Base-by-base conservation (phyloP, 1,140 invertebrate species). In the Parapsyche elsis region DNA sequence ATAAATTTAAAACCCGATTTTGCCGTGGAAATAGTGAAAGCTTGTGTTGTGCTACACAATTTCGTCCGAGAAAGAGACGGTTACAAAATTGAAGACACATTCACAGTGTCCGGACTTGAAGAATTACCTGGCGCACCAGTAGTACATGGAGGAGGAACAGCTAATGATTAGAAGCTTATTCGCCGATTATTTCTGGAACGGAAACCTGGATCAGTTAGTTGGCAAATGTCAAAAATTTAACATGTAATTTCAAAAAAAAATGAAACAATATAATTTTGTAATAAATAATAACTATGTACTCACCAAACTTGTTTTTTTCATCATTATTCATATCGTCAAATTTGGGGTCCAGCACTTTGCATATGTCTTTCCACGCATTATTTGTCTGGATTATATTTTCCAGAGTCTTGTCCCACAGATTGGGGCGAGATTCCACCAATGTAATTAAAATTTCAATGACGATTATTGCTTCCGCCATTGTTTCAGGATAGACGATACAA, bases 21-120 rank as follows among this genome's bases (percentile, higher is more conserved):
- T 14, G 59, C 74, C 10, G 21, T 49, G 21, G n/a, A 23, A 49
- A 81, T 81, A 61, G 71, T 76, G 23, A 78, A 74, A 78, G 46
- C 80, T 70, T 78, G 76, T 73, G 78, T 75, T 74, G 64, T 81
- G 14, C 71, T 81, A 46, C 76, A 81, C 14, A 81, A 81, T 81
- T 78, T 38, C 44, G 71, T 73, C 30, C 71, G 23, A 73, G 12
- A 10, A 16, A 73, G 26, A 38, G 71, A 73, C 14, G 71, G 71
- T n/a, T n/a, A n/a, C n/a, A n/a, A 9, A 61, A 61, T 61, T n/a
- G n/a, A n/a, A n/a, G n/a, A n/a, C n/a, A n/a, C n/a, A n/a, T n/a
- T n/a, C n/a, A n/a, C n/a, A n/a, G n/a, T n/a, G n/a, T n/a, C n/a
- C n/a, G n/a, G n/a, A n/a, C n/a, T n/a, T n/a, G n/a, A n/a, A n/a